Evolutionary conservation across 2,888 invertebrate species (phyloP).

Genomic region (Gymnoscelis rufifasciata): DNA sequence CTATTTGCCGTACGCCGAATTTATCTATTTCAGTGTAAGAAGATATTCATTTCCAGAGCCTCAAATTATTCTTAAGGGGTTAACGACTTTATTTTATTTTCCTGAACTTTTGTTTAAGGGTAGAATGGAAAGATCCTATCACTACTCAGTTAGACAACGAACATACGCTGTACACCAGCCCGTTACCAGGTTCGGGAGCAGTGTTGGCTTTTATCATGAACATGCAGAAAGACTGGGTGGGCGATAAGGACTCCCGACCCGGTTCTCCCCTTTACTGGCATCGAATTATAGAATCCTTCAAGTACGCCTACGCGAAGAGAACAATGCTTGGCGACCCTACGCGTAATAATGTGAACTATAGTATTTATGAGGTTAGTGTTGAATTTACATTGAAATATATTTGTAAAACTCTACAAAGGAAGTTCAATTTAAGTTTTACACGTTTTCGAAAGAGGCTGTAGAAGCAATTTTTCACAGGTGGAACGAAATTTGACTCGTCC

Average conservation of each 20-base stretch:
- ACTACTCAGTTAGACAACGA: conserved; percentile 77
- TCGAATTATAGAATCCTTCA: conserved; percentile 91
- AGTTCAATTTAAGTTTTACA: too few relatives aligned
- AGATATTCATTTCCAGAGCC: too few relatives aligned
- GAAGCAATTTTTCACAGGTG: conserved; percentile 69
- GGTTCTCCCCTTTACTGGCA: conserved; percentile 82
- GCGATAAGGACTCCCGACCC: conserved; percentile 53
- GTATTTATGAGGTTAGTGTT: conserved; percentile 45
- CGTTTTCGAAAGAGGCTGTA: too few relatives aligned
- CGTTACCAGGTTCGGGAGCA: conserved; percentile 91
- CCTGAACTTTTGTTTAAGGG: conserved; percentile 59
- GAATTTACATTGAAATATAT: not conserved
- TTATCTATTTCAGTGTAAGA: too few relatives aligned
- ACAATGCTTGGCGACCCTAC: conserved; percentile 88
- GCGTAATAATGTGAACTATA: conserved; percentile 46
- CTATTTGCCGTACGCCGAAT: too few relatives aligned
- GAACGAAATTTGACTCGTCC: conserved; percentile 82
- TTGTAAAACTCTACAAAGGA: too few relatives aligned
- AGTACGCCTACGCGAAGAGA: conserved; percentile 93
- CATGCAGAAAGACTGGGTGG: conserved; percentile 81
- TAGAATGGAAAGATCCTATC: conserved; percentile 83
- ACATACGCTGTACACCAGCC: conserved; percentile 85
- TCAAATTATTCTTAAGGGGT: too few relatives aligned
- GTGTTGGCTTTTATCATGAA: conserved; percentile 90
- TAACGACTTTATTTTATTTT: too few relatives aligned